Percentiles rank a stretch among this genome's conserved stretches.
Evolutionary conservation across 2,888 invertebrate genomes (phyloP).

Genomic region (Melinopterus prodromus): DNA sequence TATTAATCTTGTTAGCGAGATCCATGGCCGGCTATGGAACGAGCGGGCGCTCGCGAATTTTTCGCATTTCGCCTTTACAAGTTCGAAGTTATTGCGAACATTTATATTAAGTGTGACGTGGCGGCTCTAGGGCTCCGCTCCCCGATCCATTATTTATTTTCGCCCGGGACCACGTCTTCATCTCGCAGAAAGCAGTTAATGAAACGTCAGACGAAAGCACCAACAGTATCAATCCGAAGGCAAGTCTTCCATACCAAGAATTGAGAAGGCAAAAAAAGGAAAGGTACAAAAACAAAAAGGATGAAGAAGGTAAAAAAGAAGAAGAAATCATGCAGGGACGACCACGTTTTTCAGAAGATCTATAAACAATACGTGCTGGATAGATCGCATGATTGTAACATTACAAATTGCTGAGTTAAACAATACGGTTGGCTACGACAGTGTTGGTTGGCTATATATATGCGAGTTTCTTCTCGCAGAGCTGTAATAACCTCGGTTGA

Average conservation of each 20-base stretch:
- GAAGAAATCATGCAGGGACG: too few species aligned
- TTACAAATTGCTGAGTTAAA: too few species aligned
- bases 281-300: too few species aligned
- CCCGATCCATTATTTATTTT: constrained; percentile 4
- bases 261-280: too few species aligned
- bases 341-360: too few species aligned
- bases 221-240: neutral
- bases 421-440: too few species aligned
- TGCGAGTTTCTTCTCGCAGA: neutral
- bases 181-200: neutral
- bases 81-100: neutral
- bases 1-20: neutral
- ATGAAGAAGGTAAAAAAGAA: too few species aligned
- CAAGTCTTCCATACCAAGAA: neutral
- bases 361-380: too few species aligned
- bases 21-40: neutral
- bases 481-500: neutral
- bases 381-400: too few species aligned
- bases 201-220: neutral
- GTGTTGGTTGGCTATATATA: neutral
- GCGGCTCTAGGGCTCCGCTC: neutral
- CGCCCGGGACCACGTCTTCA: constrained; percentile 4
- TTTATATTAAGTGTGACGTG: constrained; percentile 4
- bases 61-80: neutral
- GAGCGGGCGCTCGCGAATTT: neutral